Conservation (phyloP, 2,888 invertebrate species). For the Lepas anatifera region DNA sequence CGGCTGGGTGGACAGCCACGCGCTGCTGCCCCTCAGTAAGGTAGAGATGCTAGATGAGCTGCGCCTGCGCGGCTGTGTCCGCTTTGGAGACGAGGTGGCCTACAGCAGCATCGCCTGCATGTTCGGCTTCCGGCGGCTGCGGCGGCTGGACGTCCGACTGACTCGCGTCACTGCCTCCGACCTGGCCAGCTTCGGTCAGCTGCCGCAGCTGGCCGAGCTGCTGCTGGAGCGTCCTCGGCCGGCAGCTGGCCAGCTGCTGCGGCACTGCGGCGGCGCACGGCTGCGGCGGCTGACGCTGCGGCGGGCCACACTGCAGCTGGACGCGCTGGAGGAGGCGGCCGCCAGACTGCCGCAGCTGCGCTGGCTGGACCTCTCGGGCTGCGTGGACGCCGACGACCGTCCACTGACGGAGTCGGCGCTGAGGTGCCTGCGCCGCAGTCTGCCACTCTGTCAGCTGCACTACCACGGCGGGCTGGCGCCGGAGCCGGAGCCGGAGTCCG, state of each 20-base stretch:
- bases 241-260: background rate
- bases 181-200: slow-evolving; percentile 6
- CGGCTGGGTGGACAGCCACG: slow-evolving; percentile 8
- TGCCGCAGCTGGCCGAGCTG: background rate
- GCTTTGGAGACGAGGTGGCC: background rate
- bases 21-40: slow-evolving; percentile 12
- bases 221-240: slow-evolving; percentile 7
- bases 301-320: background rate
- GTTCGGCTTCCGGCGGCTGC: slow-evolving; percentile 1
- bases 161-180: background rate
- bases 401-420: background rate
- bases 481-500: background rate
- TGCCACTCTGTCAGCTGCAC: background rate
- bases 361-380: background rate
- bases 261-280: background rate
- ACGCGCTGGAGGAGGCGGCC: background rate
- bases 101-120: slow-evolving; percentile 4
- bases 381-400: background rate
- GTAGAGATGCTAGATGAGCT: background rate
- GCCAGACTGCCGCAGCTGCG: background rate
- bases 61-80: background rate
- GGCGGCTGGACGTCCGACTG: background rate
- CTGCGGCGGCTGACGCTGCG: slow-evolving; percentile 4
- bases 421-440: background rate
- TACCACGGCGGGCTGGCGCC: background rate